Conservation (phyloP, 2,113 vertebrate species). For the Nettapus auritus region DNA sequence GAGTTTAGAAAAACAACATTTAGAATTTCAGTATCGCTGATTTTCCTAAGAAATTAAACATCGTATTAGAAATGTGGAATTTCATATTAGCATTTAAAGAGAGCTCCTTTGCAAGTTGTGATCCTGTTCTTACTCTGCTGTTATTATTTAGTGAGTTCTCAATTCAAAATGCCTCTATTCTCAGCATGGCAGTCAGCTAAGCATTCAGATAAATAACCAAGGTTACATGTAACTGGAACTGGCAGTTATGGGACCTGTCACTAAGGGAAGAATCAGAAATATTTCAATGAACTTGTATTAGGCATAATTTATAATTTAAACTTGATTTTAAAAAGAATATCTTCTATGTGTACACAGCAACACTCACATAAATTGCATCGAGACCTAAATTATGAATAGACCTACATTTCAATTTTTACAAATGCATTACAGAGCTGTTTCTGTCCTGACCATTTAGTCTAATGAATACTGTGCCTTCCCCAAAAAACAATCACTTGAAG, state of each 20-base stretch:
- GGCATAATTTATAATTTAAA: not conserved
- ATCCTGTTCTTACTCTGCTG: not conserved
- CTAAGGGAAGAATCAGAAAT: not conserved
- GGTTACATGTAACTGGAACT: not conserved
- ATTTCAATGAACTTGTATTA: not conserved
- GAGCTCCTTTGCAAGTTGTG: not conserved
- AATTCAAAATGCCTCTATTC: not conserved
- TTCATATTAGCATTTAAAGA: not conserved
- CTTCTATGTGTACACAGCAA: not conserved
- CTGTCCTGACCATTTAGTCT: not conserved
- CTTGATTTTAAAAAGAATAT: not conserved
- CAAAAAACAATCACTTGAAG: fast-evolving
- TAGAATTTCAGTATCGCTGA: not conserved
- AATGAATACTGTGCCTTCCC: not conserved
- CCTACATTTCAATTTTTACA: not conserved
- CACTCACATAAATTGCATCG: not conserved
- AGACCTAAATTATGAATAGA: not conserved
- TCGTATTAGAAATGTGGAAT: not conserved
- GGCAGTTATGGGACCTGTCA: not conserved
- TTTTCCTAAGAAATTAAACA: not conserved
- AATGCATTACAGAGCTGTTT: not conserved
- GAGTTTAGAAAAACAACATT: not conserved
- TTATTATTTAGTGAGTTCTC: conserved; percentile 15
- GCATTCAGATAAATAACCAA: not conserved
- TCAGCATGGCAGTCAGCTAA: not conserved